Conservation (phyloP, 1,140 invertebrate genomes). For the Frieseomelitta varia region DNA sequence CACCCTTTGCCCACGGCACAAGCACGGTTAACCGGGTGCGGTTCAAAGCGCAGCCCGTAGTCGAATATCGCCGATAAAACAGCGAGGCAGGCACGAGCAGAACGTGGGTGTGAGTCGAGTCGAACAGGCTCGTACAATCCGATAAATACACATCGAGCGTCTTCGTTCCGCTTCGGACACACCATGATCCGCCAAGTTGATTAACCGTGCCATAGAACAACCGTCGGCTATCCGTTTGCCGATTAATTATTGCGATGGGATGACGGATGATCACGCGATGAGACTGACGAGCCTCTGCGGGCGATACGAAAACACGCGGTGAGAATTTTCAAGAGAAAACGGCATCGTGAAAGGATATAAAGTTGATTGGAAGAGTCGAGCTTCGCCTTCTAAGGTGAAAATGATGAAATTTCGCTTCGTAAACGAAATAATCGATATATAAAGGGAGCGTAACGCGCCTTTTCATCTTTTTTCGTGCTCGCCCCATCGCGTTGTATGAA, state of each 20-base stretch:
- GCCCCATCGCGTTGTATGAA: too few relatives aligned
- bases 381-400: too few relatives aligned
- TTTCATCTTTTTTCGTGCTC: too few relatives aligned
- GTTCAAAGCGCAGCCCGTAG: slow-evolving; percentile 1
- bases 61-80: slow-evolving; percentile 51
- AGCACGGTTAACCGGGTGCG: slow-evolving; percentile 21
- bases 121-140: slow-evolving; percentile 8
- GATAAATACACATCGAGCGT: slow-evolving; percentile 40
- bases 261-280: neutral
- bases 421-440: neutral
- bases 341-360: neutral
- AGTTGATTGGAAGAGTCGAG: neutral
- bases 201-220: slow-evolving; percentile 10
- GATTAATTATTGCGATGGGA: slow-evolving; percentile 11
- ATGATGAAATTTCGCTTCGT: neutral
- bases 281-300: neutral
- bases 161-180: neutral
- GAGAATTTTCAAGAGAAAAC: too few relatives aligned
- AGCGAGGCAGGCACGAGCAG: neutral
- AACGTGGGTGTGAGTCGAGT: neutral
- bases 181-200: neutral
- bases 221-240: slow-evolving; percentile 10
- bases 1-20: neutral
- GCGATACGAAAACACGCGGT: neutral
- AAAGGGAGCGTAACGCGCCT: too few relatives aligned